Base-by-base conservation (phyloP, 1,140 invertebrate species). In the Drosophila chauvacae region DNA sequence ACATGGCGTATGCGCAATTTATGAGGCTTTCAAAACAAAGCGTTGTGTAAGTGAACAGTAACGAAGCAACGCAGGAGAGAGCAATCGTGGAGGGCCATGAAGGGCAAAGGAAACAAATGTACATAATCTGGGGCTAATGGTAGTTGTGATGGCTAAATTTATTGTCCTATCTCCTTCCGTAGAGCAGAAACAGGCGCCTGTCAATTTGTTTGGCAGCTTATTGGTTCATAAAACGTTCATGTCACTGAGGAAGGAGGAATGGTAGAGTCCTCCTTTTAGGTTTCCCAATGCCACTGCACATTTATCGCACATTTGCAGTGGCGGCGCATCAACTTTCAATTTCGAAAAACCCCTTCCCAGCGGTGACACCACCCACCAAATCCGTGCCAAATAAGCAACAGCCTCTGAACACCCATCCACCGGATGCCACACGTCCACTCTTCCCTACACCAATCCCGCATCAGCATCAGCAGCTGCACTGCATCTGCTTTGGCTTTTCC, bases 1-100 rank as follows among this genome's bases (percentile, higher is more conserved):
- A 48, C 83, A 56, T 73, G 84, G 84, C 84, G 85, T 80, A 87
- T 87, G 85, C 84, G 84, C 85, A 88, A 87, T 90, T 87, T 84
- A 90, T 87, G 85, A 63, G 84, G 76, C 80, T 45, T 80, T 83
- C 57, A 77, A 83, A 88, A 88, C 83, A 86, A 87, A 87, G 60
- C 71, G 68, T 45, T 70, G 20, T 70, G 37, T 45, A 69, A 80
- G 76, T 84, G 79, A 64, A 68, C 45, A 55, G 39, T 26, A 68
- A 63, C 72, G 55, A 26, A 26, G 45, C 9, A 20, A 5, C 20
- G 13, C 2, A 23, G 20, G 10, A 23, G 42, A 35, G 30, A 74
- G 70, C 41, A 61, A 60, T 53, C 39, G 50, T 48, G 18, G 50
- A 58, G 71, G 61, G 58, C 28, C 48, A 50, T 39, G 64, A 16